These are phyloP conservation scores for Odontothrips loti DNA, from an alignment of 2,888 invertebrate species.

Conservation along the genomic window DNA sequence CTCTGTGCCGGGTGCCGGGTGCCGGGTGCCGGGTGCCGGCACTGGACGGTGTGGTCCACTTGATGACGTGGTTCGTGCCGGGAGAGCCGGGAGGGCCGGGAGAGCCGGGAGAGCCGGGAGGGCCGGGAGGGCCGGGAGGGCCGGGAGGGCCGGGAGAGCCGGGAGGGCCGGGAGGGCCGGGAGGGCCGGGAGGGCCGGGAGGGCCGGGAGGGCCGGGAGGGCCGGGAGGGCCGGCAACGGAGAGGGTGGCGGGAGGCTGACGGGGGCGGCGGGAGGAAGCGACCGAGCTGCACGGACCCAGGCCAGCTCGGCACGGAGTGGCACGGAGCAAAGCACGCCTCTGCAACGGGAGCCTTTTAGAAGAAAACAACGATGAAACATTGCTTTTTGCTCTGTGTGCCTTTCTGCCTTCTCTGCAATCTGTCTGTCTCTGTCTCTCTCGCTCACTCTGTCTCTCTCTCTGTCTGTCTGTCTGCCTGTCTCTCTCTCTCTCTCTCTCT, in stretches of 20 bases:
- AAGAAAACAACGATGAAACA: constrained; percentile 5
- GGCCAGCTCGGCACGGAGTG: no score
- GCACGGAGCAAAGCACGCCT: no score
- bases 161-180: background rate
- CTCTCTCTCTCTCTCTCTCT: no score
- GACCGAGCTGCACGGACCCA: no score
- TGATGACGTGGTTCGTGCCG: no score
- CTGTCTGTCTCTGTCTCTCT: background rate
- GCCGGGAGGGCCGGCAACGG: background rate
- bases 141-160: background rate
- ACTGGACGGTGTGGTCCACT: no score
- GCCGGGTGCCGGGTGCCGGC: no score
- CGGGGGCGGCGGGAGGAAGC: background rate
- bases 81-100: background rate
- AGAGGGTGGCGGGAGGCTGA: background rate
- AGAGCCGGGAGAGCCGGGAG: background rate
- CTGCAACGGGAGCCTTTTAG: constrained; percentile 8
- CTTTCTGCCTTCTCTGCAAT: background rate
- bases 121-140: background rate
- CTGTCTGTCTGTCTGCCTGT: no score
- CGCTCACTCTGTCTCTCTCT: background rate
- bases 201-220: background rate
- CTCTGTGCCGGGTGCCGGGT: no score
- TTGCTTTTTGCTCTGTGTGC: background rate
- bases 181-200: no score